These are phyloP conservation scores for Anisognathus igniventris DNA, from an alignment of 2,797 vertebrate species.

Conservation along the genomic window DNA sequence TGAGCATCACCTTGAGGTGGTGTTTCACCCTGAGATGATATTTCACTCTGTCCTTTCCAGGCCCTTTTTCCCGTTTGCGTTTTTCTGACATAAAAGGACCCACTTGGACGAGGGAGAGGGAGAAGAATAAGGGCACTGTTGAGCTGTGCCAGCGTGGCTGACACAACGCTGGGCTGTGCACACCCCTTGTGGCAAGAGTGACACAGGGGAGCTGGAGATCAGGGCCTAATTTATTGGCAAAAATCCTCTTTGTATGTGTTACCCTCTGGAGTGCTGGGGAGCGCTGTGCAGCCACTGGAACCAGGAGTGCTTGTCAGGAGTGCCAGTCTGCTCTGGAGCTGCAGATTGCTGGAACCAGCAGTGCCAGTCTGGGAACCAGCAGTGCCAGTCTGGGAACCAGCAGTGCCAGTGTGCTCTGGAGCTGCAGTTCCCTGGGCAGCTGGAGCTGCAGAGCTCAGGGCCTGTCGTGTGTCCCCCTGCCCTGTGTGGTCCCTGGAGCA, in stretches of 20 bases:
- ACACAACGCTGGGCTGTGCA: background rate
- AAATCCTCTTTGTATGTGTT: background rate
- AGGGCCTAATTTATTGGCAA: background rate
- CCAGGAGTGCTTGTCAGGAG: background rate
- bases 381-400: background rate
- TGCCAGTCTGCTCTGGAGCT: background rate
- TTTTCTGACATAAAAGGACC: background rate
- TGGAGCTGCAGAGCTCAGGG: background rate
- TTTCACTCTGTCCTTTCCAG: background rate
- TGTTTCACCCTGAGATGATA: background rate
- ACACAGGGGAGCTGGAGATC: background rate
- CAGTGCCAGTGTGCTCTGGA: no score
- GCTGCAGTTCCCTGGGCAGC: background rate
- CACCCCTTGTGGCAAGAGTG: background rate
- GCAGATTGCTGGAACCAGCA: accelerated
- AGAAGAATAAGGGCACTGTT: background rate
- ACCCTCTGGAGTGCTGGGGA: background rate
- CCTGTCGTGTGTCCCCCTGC: background rate
- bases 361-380: no score
- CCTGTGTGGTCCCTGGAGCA: background rate
- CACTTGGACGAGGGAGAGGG: background rate
- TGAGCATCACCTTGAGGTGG: background rate
- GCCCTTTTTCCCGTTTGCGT: background rate
- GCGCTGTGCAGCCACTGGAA: background rate
- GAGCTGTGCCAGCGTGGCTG: background rate